phyloP scores from a whole-genome alignment of 2,113 vertebrate genomes.

The Leptobrachium ailaonicum region DNA sequence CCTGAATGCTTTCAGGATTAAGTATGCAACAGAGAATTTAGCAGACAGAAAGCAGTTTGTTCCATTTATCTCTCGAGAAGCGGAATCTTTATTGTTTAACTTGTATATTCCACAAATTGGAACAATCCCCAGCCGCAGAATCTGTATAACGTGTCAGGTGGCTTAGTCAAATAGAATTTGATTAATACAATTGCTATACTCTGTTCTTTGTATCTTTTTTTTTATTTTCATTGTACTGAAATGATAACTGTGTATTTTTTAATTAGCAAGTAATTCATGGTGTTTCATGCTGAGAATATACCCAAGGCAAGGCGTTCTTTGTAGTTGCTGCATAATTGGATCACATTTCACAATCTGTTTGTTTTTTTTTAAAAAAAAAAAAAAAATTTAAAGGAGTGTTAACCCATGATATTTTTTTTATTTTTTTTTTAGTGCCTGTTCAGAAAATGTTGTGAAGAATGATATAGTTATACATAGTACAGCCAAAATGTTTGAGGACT shows the following conservation, averaged over 20 bases:
- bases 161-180: constrained; percentile 1
- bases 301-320: no score
- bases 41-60: constrained; percentile 43
- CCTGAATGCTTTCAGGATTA: constrained; percentile 41
- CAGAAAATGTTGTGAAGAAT: no score
- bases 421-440: no score
- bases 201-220: not conserved
- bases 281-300: not conserved
- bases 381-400: no score
- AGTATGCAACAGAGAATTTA: constrained; percentile 43
- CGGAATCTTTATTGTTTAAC: constrained; percentile 27
- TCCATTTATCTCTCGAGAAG: constrained; percentile 38
- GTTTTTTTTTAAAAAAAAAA: no score
- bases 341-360: no score
- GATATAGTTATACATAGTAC: no score
- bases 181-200: constrained; percentile 24
- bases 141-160: constrained; percentile 18
- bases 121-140: not conserved
- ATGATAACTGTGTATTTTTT: constrained; percentile 12
- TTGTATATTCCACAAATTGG: constrained; percentile 7
- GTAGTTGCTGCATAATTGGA: no score
- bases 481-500: no score
- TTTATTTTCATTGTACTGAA: not conserved
- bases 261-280: not conserved
- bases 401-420: no score